Evolutionary conservation across 2,113 vertebrate genomes (phyloP).

Genomic region (Cebidichthys violaceus): DNA sequence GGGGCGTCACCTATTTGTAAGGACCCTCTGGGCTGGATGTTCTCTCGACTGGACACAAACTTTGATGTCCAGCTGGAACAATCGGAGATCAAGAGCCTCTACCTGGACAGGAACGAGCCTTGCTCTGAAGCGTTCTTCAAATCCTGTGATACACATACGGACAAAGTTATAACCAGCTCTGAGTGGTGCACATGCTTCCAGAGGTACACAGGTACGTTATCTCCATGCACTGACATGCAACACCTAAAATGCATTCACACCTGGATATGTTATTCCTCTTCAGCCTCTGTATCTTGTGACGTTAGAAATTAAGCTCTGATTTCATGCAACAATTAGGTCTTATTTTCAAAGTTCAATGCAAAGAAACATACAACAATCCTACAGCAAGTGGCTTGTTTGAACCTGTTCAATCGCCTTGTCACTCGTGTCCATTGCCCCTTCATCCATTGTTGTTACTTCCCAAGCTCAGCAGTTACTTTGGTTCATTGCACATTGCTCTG

Average conservation of each 20-base stretch:
- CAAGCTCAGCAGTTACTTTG: background rate
- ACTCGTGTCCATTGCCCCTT: background rate
- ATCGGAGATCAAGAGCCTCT: slow-evolving; percentile 93
- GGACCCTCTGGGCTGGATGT: slow-evolving; percentile 98
- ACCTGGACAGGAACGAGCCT: slow-evolving; percentile 91
- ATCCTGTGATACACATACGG: slow-evolving; percentile 91
- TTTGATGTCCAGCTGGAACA: slow-evolving; percentile 94
- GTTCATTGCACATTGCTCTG: background rate
- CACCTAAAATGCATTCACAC: background rate
- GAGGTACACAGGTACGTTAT: slow-evolving; percentile 91
- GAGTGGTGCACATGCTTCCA: slow-evolving; percentile 99
- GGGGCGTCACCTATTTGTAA: slow-evolving; percentile 93
- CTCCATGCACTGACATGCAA: background rate
- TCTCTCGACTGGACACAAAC: slow-evolving; percentile 95
- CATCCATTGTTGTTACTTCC: background rate
- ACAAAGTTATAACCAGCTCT: slow-evolving; percentile 93
- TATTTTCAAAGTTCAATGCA: background rate
- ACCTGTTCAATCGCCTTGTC: background rate
- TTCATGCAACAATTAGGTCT: background rate
- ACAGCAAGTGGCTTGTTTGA: background rate
- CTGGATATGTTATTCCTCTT: background rate
- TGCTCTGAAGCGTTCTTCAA: slow-evolving; percentile 94
- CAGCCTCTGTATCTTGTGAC: background rate
- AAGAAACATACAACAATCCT: background rate
- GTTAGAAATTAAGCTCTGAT: background rate